Percentiles rank a stretch among this genome's conserved stretches.
These are phyloP conservation scores for Eulemur albifrons DNA, from an alignment of 2,797 vertebrate genomes.

Conservation along the genomic window DNA sequence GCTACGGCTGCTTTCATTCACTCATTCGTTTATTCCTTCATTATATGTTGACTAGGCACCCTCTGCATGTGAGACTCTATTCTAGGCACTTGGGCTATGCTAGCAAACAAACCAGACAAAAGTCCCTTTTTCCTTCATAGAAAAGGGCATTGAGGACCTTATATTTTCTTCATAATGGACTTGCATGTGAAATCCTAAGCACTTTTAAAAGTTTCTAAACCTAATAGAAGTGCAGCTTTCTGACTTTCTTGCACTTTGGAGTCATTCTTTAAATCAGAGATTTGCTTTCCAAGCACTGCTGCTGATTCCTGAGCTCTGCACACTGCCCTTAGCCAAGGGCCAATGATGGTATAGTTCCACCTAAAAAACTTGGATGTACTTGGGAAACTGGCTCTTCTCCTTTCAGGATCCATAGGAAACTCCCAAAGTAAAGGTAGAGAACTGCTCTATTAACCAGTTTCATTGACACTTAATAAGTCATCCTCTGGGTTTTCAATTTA, in stretches of 20 bases:
- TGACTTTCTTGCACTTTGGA: background rate
- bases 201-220: background rate
- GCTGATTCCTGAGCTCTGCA: background rate
- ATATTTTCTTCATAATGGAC: background rate
- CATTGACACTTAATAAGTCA: background rate
- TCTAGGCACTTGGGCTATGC: background rate
- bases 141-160: background rate
- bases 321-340: background rate
- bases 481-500: background rate
- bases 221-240: background rate
- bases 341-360: background rate
- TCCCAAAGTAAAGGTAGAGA: background rate
- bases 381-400: background rate
- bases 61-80: background rate
- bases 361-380: background rate
- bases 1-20: background rate
- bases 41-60: background rate
- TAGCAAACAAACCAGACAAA: conserved; percentile 27
- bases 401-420: background rate
- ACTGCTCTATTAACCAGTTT: background rate
- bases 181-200: background rate
- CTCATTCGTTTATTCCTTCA: background rate
- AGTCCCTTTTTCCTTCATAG: background rate
- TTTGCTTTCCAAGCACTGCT: background rate
- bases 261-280: background rate